Conservation (phyloP, 2,113 vertebrate species). For the Zosterops pallidus region DNA sequence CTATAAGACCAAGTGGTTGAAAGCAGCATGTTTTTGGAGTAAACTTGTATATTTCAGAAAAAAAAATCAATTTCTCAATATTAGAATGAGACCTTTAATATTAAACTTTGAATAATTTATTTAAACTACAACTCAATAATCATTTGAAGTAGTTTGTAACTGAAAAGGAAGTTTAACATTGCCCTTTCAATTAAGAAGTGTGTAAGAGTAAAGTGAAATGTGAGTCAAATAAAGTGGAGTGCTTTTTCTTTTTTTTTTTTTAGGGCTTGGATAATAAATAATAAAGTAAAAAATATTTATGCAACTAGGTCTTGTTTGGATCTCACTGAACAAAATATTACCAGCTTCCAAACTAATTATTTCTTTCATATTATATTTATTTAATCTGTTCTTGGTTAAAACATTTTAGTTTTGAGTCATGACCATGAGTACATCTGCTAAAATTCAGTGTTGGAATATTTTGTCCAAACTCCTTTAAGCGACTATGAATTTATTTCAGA, state of each 20-base stretch:
- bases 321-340: neutral
- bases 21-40: neutral
- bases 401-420: neutral
- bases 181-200: neutral
- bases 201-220: neutral
- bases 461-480: neutral
- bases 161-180: neutral
- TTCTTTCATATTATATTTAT: neutral
- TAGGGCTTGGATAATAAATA: neutral
- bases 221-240: neutral
- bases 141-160: neutral
- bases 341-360: neutral
- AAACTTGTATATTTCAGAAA: neutral
- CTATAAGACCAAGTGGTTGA: neutral
- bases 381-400: neutral
- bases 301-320: neutral
- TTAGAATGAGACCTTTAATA: neutral
- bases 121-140: neutral
- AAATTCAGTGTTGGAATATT: neutral
- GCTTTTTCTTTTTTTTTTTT: neutral
- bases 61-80: neutral
- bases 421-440: neutral
- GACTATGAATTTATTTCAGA: neutral
- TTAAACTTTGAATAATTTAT: neutral
- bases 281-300: neutral